Evolutionary conservation across 2,797 vertebrate species (phyloP), one percentile per base, ranked within the genome.

Genomic region (Ispidina picta): DNA sequence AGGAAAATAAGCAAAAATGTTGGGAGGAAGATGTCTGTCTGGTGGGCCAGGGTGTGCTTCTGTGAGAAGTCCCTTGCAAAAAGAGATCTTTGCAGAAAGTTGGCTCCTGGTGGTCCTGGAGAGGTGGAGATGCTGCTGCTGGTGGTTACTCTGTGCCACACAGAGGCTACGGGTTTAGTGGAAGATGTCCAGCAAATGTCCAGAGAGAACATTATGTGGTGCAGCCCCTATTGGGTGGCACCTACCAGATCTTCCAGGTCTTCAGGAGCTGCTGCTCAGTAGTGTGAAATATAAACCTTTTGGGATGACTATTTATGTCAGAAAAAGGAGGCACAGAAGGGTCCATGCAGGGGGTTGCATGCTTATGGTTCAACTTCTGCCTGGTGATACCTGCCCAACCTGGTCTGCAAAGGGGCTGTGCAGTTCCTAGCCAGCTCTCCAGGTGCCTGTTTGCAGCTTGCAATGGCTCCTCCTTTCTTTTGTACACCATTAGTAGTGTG

Each of bases 21-120:
- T 64, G 52, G 31, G 60, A 89, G 28, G n/a, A 91, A 65, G 70
- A 66, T 51, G 91, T 86, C 88, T 51, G 91, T 86, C 88, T 68
- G 56, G 56, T 63, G 79, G 79, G 69, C 55, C 6, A 5, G 23
- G 29, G 3, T 1, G 3, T 33, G 63, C 73, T 84, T 82, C 85
- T 91, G 59, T 41, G 52, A 48, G 58, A 25, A 83, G 41, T 31
- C 49, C 52, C 58, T 33, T 29, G 28, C 18, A 28, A 37, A 39
- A 13, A 29, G 19, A 77, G 5, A 56, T 46, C 20, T 49, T 71
- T 33, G 64, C 17, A 31, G 56, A 39, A 59, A 59, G 23, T 37
- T 70, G 23, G 11, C 8, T 88, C 15, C 19, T 66, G 18, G 59
- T 69, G 43, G 11, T 56, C 28, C 19, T 0, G 1, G 18, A 62